Evolutionary conservation across 35 echinoderm and acorn worm genomes (phyloP).

Genomic region (Stichopus chloronotus): DNA sequence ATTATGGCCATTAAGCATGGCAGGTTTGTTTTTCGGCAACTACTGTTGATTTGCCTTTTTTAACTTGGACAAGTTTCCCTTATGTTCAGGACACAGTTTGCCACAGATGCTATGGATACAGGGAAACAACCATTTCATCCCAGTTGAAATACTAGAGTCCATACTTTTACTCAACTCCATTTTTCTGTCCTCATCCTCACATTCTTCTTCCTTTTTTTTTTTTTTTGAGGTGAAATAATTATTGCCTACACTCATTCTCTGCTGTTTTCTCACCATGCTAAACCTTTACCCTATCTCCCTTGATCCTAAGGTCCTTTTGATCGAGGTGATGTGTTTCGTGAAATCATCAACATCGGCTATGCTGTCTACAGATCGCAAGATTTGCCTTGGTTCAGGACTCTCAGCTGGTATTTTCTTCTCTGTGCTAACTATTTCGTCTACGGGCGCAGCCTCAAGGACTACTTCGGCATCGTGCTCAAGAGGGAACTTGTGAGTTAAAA

Average conservation of each 20-base stretch:
- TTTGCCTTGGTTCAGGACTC: conserved; percentile 92
- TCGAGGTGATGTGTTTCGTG: conserved; percentile 96
- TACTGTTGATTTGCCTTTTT: no score
- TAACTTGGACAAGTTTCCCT: no score
- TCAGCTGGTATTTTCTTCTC: conserved; percentile 98
- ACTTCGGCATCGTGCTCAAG: conserved; percentile 94
- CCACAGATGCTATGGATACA: no score
- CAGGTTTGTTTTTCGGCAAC: no score
- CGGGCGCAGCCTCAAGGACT: conserved; percentile 94
- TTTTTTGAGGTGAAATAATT: no score
- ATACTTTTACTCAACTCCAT: not conserved
- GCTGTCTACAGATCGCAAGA: conserved; percentile 93
- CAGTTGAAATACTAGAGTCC: no score
- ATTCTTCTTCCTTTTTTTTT: not conserved
- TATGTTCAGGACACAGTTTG: no score
- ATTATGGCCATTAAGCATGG: no score
- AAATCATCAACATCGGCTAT: conserved; percentile 97
- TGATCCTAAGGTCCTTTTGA: conserved; percentile 80
- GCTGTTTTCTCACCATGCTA: not conserved
- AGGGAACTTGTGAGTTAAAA: conserved; percentile 79
- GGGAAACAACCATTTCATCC: no score
- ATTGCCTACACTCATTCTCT: not conserved
- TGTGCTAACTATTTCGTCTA: conserved; percentile 99
- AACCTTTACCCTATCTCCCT: not conserved
- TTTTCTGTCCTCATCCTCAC: not conserved